These are phyloP conservation scores for Micrastur ruficollis DNA, from an alignment of 2,797 vertebrate genomes.

Conservation along the genomic window DNA sequence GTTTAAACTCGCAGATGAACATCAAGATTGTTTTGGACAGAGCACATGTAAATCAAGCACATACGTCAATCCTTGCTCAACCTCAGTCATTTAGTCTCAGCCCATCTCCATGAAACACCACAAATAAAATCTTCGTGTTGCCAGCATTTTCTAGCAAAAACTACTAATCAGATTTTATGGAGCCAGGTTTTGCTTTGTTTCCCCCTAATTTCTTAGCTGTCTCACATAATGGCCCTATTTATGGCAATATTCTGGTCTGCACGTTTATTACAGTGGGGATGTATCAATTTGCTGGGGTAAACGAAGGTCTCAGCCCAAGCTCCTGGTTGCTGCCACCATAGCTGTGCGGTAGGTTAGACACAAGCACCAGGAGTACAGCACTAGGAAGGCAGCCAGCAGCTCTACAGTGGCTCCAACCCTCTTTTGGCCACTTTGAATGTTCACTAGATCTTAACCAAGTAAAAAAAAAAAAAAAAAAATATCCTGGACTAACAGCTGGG, in stretches of 20 bases:
- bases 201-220: not conserved
- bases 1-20: not conserved
- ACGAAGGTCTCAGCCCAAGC: not conserved
- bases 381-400: not conserved
- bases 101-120: not conserved
- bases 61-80: not conserved
- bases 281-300: not conserved
- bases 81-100: not conserved
- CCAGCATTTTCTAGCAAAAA: not conserved
- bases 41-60: not conserved
- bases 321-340: not conserved
- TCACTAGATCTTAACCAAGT: not conserved
- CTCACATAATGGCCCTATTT: not conserved
- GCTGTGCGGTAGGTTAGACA: not conserved
- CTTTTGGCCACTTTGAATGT: not conserved
- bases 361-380: not conserved
- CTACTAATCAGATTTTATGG: not conserved
- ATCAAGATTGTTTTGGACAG: not conserved
- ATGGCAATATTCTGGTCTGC: not conserved
- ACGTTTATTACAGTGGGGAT: not conserved
- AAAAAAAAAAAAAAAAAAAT: not conserved
- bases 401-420: not conserved
- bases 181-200: conserved; percentile 8
- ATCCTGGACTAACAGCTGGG: not conserved
- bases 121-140: not conserved